Evolutionary conservation across 2,113 vertebrate species (phyloP).

Genomic region (Entosphenus tridentatus): DNA sequence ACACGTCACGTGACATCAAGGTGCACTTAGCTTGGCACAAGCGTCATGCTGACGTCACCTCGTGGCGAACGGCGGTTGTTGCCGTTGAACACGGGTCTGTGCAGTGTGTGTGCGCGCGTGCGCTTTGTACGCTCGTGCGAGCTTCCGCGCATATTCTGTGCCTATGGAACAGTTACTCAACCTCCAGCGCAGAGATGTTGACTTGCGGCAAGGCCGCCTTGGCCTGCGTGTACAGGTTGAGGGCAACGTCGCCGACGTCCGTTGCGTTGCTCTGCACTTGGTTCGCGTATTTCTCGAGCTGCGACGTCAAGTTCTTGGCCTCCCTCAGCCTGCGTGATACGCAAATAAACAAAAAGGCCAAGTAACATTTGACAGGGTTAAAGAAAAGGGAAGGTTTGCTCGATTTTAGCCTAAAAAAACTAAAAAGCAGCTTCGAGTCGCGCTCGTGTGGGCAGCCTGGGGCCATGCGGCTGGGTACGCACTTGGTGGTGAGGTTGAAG

Average conservation of each 20-base stretch:
- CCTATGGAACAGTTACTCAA: constrained; percentile 12
- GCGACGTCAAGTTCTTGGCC: constrained; percentile 55
- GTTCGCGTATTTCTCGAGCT: constrained; percentile 63
- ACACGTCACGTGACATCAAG: too few relatives aligned
- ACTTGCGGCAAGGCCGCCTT: constrained; percentile 35
- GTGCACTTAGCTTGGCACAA: background rate
- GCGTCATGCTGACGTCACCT: background rate
- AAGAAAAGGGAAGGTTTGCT: background rate
- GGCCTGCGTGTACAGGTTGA: constrained; percentile 69
- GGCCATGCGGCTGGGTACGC: constrained; percentile 15
- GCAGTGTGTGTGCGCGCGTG: background rate
- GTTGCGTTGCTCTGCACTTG: constrained; percentile 54
- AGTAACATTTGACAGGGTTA: background rate
- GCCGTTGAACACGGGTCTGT: background rate
- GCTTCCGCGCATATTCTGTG: rapidly evolving
- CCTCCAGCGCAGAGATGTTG: constrained; percentile 49
- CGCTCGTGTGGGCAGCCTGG: background rate
- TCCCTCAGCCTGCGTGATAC: constrained; percentile 43
- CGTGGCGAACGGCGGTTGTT: too few relatives aligned
- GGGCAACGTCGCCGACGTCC: constrained; percentile 47
- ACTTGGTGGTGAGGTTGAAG: constrained; percentile 74
- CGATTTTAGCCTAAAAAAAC: background rate
- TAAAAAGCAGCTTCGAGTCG: background rate
- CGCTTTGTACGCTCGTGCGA: background rate
- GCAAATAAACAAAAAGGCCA: background rate